phyloP scores from a whole-genome alignment of 1,140 invertebrate species.

The Holcopasites calliopsidis region DNA sequence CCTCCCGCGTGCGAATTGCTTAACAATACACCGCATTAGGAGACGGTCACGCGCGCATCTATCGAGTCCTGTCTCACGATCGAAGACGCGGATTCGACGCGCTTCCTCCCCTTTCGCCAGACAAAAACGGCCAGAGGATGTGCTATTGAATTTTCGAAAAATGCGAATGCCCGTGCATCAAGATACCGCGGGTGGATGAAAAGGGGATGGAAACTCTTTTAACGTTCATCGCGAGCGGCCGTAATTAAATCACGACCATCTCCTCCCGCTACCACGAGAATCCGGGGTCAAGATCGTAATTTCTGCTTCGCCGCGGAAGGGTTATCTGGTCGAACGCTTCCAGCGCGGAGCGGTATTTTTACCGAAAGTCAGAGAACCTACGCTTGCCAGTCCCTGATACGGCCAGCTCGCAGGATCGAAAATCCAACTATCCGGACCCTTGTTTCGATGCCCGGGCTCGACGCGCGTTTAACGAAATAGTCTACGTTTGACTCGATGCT shows the following conservation, averaged over 20 bases:
- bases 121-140: too few relatives aligned
- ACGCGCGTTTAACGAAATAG: background rate
- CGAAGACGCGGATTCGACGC: conserved; percentile 52
- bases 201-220: background rate
- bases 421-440: background rate
- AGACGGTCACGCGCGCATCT: conserved; percentile 57
- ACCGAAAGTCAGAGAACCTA: background rate
- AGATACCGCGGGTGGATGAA: too few relatives aligned
- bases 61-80: conserved; percentile 44
- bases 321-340: conserved; percentile 14
- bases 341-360: background rate
- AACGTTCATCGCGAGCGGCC: conserved; percentile 14
- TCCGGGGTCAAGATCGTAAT: conserved; percentile 36
- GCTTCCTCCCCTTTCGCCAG: conserved; percentile 38
- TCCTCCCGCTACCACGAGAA: conserved; percentile 13
- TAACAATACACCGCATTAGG: conserved; percentile 48
- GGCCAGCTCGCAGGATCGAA: background rate
- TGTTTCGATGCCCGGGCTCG: background rate
- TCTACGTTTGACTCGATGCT: background rate
- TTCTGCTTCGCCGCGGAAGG: conserved; percentile 1
- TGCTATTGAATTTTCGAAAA: too few relatives aligned
- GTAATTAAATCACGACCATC: conserved; percentile 50
- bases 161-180: too few relatives aligned
- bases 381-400: background rate
- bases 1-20: conserved; percentile 37